Evolutionary conservation across 2,888 invertebrate genomes (phyloP).

Genomic region (Acronicta psi): DNA sequence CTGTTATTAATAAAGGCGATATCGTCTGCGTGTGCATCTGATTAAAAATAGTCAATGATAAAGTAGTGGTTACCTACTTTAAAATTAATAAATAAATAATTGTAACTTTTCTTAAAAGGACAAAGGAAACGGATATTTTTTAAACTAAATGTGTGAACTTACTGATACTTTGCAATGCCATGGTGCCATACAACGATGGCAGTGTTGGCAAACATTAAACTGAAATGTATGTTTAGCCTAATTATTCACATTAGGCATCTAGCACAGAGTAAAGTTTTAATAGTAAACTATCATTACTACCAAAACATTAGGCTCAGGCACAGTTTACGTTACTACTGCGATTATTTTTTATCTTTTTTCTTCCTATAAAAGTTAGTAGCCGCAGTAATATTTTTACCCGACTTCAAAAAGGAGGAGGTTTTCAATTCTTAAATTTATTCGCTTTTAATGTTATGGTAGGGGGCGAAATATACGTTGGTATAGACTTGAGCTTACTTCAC

Average conservation of each 20-base stretch:
- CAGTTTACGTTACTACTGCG: background rate
- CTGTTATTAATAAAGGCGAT: constrained; percentile 27
- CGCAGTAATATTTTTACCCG: no score
- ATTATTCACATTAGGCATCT: background rate
- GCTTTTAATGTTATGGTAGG: constrained; percentile 24
- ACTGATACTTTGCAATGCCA: background rate
- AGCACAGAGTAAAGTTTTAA: background rate
- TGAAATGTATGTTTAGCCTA: background rate
- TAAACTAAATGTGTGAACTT: background rate
- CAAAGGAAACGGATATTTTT: no score
- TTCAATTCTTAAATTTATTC: constrained; percentile 60
- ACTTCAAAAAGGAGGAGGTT: no score
- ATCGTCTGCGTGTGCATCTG: background rate
- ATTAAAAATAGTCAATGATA: background rate
- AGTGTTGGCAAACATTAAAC: background rate
- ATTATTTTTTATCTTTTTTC: no score
- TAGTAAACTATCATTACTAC: no score
- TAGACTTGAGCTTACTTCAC: no score
- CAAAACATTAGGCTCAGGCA: no score
- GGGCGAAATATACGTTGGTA: background rate
- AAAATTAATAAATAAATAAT: no score
- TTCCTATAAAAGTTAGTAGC: no score
- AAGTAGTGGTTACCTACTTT: background rate
- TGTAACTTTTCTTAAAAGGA: no score
- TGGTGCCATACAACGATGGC: background rate